phyloP scores from a whole-genome alignment of 2,113 vertebrate genomes.

The Atlantisia rogersi region DNA sequence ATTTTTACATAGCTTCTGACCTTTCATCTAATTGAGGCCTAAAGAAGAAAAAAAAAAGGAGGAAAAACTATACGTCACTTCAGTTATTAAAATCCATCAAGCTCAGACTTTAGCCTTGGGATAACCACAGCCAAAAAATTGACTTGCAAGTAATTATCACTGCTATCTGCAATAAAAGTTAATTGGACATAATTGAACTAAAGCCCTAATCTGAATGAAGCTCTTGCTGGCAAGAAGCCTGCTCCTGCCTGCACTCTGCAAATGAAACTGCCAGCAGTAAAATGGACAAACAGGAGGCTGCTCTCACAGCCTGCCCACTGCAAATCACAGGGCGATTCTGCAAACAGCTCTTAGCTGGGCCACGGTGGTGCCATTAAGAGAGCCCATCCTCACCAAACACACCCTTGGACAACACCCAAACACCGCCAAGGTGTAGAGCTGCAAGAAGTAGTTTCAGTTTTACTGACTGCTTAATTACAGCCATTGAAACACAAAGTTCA shows the following conservation, averaged over 20 bases:
- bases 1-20: conserved; percentile 73
- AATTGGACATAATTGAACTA: conserved; percentile 83
- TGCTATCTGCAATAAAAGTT: conserved; percentile 82
- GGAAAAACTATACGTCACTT: conserved; percentile 52
- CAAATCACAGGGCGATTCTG: conserved; percentile 56
- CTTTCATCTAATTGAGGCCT: conserved; percentile 67
- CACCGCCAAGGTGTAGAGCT: background rate
- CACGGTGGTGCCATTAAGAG: conserved; percentile 55
- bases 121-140: conserved; percentile 76
- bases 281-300: conserved; percentile 74
- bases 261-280: conserved; percentile 68
- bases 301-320: conserved; percentile 44
- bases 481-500: background rate
- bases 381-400: conserved; percentile 43
- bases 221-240: conserved; percentile 73
- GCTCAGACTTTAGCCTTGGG: conserved; percentile 74
- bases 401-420: conserved; percentile 15
- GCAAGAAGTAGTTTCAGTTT: conserved; percentile 12
- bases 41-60: conserved; percentile 60
- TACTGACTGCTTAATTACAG: background rate
- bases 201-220: conserved; percentile 76
- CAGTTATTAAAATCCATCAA: conserved; percentile 78
- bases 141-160: conserved; percentile 80
- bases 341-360: conserved; percentile 50
- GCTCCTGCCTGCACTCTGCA: conserved; percentile 70